Percentiles rank a stretch among this genome's conserved stretches.
phyloP scores from a whole-genome alignment of 2,888 invertebrate species.

The Zygogramma bicolorata region DNA sequence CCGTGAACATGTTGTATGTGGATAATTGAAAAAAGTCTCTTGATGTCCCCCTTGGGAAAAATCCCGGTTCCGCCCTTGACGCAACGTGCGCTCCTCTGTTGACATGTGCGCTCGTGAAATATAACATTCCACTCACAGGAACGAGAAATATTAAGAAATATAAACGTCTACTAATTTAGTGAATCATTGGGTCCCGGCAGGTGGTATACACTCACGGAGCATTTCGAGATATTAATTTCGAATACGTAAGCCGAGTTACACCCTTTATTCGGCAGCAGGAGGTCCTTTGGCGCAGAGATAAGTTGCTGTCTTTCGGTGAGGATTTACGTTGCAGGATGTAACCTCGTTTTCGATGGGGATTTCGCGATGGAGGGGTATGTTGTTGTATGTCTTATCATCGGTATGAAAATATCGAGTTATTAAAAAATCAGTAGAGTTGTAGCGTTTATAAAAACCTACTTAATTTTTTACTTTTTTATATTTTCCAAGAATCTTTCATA shows the following conservation, averaged over 20 bases:
- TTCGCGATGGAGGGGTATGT: not conserved
- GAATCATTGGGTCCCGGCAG: constrained; percentile 61
- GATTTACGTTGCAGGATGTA: not conserved
- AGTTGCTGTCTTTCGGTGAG: constrained; percentile 4
- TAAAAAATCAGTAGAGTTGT: no score
- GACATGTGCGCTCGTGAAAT: not conserved
- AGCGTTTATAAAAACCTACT: no score
- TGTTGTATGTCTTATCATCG: no score
- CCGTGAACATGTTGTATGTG: no score
- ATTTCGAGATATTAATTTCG: constrained; percentile 57
- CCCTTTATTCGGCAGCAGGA: constrained; percentile 37
- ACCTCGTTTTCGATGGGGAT: not conserved
- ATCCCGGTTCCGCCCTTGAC: constrained; percentile 27
- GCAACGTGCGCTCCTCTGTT: constrained; percentile 31
- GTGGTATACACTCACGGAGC: constrained; percentile 54
- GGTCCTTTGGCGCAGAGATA: constrained; percentile 34
- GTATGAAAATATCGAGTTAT: no score
- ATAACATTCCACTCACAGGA: constrained; percentile 50
- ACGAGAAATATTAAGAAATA: constrained; percentile 63
- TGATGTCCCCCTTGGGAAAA: no score
- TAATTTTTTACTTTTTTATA: no score
- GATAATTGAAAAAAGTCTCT: no score
- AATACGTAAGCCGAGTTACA: constrained; percentile 42
- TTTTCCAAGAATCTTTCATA: no score
- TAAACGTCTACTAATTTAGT: constrained; percentile 62